Percentiles rank a stretch among this genome's conserved stretches.
Evolutionary conservation across 2,113 vertebrate genomes (phyloP).

Genomic region (Pseudorasbora parva): DNA sequence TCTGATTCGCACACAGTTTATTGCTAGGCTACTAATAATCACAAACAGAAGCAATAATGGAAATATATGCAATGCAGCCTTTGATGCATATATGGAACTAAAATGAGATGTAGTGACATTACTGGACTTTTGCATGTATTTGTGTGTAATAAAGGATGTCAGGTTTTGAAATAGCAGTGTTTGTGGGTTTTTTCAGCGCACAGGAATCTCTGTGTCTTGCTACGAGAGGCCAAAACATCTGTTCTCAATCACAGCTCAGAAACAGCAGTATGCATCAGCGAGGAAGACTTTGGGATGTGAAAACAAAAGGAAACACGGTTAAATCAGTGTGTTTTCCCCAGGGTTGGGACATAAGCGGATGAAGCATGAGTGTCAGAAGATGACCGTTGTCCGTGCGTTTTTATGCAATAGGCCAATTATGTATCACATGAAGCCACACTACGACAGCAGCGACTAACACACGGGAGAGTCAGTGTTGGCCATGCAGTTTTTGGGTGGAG

Average conservation of each 20-base stretch:
- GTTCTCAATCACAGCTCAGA: constrained; percentile 21
- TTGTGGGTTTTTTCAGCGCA: not conserved
- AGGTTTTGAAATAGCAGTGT: not conserved
- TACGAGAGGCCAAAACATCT: constrained; percentile 17
- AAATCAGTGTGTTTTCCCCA: not conserved
- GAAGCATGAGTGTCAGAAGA: not conserved
- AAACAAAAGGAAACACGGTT: constrained; percentile 3
- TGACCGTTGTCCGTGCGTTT: not conserved
- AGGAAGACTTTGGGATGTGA: not conserved
- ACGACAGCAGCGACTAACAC: not conserved
- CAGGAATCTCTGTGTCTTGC: not conserved
- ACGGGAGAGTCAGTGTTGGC: not conserved
- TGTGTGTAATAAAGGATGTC: not conserved
- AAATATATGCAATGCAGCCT: not conserved
- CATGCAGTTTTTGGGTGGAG: not conserved
- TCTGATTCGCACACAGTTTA: not conserved
- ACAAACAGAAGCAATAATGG: not conserved
- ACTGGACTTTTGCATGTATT: not conserved
- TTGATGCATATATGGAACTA: not conserved
- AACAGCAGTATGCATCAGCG: not conserved
- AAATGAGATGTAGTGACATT: not conserved
- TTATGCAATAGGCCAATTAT: not conserved
- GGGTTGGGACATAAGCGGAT: constrained; percentile 2
- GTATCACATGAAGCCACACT: not conserved
- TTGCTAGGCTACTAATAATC: not conserved